These are phyloP conservation scores for Capreolus pygargus DNA, from an alignment of 2,113 vertebrate genomes.

Conservation along the genomic window DNA sequence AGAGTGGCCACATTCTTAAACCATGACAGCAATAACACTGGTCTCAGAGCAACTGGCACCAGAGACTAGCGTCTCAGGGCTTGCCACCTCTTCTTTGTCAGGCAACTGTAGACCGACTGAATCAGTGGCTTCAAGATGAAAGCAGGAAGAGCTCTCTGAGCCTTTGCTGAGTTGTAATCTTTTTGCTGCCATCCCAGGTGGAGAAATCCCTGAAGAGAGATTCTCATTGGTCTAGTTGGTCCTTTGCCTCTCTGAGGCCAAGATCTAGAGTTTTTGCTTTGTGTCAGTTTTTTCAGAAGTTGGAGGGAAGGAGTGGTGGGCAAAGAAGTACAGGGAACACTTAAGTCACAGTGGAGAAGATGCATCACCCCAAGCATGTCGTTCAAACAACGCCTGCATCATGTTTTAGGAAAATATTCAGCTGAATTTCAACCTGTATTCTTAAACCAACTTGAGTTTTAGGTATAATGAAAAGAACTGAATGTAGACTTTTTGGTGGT, in stretches of 20 bases:
- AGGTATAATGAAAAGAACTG: background rate
- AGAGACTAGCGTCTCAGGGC: background rate
- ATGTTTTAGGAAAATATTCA: background rate
- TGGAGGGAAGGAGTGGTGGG: background rate
- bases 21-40: background rate
- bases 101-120: background rate
- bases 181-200: background rate
- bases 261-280: background rate
- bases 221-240: background rate
- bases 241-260: background rate
- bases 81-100: background rate
- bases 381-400: background rate
- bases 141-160: background rate
- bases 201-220: background rate
- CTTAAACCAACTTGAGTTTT: background rate
- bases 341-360: background rate
- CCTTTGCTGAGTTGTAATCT: no score
- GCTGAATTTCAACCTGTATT: background rate
- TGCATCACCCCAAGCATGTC: background rate
- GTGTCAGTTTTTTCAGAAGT: background rate
- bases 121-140: background rate
- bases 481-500: background rate
- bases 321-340: background rate
- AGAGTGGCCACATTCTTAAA: background rate
- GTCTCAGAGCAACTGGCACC: background rate